These are phyloP conservation scores for Camponotus floridanus DNA, from an alignment of 1,140 invertebrate species.

Conservation along the genomic window DNA sequence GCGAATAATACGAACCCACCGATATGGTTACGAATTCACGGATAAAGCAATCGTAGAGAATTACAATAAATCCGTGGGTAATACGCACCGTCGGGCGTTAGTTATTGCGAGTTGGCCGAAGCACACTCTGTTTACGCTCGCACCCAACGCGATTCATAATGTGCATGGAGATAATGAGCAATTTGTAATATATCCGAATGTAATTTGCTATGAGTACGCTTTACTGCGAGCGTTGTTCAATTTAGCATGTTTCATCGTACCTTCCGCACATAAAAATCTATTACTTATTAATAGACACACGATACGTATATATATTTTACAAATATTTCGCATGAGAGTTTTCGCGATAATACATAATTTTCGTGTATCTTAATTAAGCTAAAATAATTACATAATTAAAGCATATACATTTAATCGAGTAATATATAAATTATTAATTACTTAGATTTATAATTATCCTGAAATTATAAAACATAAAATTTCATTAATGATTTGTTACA, in stretches of 20 bases:
- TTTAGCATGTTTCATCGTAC: constrained; percentile 64
- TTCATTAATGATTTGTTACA: constrained; percentile 32
- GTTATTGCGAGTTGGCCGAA: constrained; percentile 83
- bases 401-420: neutral
- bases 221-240: constrained; percentile 70
- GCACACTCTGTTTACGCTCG: constrained; percentile 81
- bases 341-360: constrained; percentile 43
- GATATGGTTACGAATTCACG: constrained; percentile 78
- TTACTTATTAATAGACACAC: constrained; percentile 58
- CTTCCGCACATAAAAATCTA: constrained; percentile 63
- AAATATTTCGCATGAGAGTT: constrained; percentile 21
- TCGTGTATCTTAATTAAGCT: constrained; percentile 47
- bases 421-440: neutral
- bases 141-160: constrained; percentile 82
- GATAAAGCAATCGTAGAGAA: constrained; percentile 84
- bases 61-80: constrained; percentile 85
- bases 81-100: constrained; percentile 81
- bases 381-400: constrained; percentile 17
- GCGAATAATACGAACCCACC: constrained; percentile 71
- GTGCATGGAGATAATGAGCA: constrained; percentile 84
- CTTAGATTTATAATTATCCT: constrained; percentile 1
- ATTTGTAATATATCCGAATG: constrained; percentile 84
- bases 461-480: constrained; percentile 14
- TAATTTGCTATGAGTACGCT: constrained; percentile 74
- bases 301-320: neutral